Evolutionary conservation across 2,888 invertebrate species (phyloP).

Genomic region (Euphydryas editha): DNA sequence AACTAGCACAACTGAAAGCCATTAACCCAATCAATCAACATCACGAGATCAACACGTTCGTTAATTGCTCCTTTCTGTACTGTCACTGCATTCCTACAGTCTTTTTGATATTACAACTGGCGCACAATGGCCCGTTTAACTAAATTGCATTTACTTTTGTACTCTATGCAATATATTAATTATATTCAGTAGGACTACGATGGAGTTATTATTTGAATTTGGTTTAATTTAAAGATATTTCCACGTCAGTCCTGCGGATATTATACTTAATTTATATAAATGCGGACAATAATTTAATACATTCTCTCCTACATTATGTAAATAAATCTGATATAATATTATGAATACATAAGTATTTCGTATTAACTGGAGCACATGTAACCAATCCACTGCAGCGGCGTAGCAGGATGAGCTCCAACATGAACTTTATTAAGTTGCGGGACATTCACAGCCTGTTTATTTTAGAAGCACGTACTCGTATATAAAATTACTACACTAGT

Average conservation of each 20-base stretch:
- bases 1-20: no score
- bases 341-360: no score
- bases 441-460: no score
- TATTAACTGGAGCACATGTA: no score
- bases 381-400: no score
- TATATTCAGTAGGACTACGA: background rate
- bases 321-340: background rate
- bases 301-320: slow-evolving; percentile 3
- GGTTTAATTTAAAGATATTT: background rate
- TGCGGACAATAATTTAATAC: slow-evolving; percentile 21
- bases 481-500: background rate
- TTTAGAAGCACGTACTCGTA: background rate
- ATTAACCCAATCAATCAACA: no score
- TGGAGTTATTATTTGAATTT: slow-evolving; percentile 9
- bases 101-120: background rate
- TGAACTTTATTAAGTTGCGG: no score
- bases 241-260: background rate
- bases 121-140: slow-evolving; percentile 7
- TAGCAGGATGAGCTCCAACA: no score
- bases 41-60: no score
- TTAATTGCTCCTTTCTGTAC: background rate
- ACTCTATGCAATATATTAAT: background rate
- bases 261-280: slow-evolving; percentile 12
- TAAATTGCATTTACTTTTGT: slow-evolving; percentile 4
- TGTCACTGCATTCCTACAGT: background rate